These are phyloP conservation scores for Polydrusus cervinus DNA, from an alignment of 2,888 invertebrate species.

Conservation along the genomic window DNA sequence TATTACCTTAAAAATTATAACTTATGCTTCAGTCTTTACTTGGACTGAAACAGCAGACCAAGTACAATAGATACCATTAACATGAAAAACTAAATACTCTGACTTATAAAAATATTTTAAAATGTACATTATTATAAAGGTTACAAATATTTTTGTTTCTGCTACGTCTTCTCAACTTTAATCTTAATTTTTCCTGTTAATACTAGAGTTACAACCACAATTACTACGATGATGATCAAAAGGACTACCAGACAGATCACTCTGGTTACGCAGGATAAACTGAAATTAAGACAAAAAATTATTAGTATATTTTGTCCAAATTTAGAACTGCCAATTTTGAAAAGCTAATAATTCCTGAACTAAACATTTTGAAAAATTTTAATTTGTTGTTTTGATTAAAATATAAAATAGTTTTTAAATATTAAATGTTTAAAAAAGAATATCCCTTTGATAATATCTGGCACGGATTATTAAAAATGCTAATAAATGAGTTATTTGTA, in stretches of 20 bases:
- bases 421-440: too few species aligned
- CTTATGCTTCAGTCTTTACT: too few species aligned
- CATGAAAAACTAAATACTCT: background rate
- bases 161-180: conserved; percentile 21
- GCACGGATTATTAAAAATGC: too few species aligned
- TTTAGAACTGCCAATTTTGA: too few species aligned
- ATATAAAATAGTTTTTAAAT: too few species aligned
- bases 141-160: background rate
- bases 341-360: too few species aligned
- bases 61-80: too few species aligned
- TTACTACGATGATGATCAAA: conserved; percentile 38
- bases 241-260: conserved; percentile 46
- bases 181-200: conserved; percentile 46
- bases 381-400: too few species aligned
- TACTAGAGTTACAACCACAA: conserved; percentile 43
- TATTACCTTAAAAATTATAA: background rate
- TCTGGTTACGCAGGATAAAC: conserved; percentile 49
- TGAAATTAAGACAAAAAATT: conserved; percentile 33
- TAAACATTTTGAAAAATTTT: too few species aligned
- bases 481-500: too few species aligned
- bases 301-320: background rate
- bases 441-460: too few species aligned
- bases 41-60: too few species aligned
- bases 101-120: background rate
- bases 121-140: background rate